Evolutionary conservation across 2,797 vertebrate genomes (phyloP).

Genomic region (Sebastes itinus): DNA sequence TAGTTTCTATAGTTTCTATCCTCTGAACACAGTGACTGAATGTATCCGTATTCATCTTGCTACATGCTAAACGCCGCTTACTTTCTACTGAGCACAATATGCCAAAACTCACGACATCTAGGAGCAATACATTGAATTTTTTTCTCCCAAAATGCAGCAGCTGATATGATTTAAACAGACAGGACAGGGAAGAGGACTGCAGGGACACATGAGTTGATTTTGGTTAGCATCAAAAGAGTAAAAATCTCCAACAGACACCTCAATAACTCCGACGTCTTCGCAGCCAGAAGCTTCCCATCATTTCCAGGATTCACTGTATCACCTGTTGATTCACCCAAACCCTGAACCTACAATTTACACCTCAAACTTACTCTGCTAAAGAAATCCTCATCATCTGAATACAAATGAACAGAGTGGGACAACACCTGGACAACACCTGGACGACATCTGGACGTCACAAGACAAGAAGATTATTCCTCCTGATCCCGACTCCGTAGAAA

Average conservation of each 20-base stretch:
- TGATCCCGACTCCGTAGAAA: constrained; percentile 52
- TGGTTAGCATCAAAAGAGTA: neutral
- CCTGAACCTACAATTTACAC: no score
- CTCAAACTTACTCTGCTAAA: neutral
- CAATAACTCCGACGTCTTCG: neutral
- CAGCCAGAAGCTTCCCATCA: neutral
- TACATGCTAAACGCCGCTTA: no score
- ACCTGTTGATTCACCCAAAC: constrained; percentile 69
- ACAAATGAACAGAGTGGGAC: neutral
- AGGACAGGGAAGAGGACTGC: neutral
- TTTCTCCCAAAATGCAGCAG: neutral
- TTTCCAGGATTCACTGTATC: constrained; percentile 3
- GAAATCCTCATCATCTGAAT: neutral
- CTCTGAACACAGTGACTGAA: no score
- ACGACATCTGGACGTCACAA: constrained; percentile 31
- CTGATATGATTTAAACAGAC: neutral
- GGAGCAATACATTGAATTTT: neutral
- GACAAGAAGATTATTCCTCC: constrained; percentile 46
- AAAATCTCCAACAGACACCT: neutral
- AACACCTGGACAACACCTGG: no score
- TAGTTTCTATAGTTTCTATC: no score
- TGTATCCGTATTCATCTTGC: no score
- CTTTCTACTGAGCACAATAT: neutral
- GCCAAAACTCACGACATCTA: neutral
- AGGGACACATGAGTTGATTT: neutral